Percentiles rank a stretch among this genome's conserved stretches.
Evolutionary conservation across 2,113 vertebrate species (phyloP).

Genomic region (Neopipo cinnamomea): DNA sequence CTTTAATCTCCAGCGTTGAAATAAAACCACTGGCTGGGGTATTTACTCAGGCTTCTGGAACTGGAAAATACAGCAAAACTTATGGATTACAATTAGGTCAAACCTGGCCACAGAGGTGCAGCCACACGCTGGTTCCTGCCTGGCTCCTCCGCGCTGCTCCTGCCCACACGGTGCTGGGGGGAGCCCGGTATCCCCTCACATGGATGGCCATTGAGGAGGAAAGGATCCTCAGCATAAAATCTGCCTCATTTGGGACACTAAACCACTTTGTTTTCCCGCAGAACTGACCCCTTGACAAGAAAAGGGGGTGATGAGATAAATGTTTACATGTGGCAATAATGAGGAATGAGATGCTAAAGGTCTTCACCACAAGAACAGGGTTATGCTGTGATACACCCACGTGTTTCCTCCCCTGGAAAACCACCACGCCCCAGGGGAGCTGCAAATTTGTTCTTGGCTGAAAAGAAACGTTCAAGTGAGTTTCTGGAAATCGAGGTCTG

Average conservation of each 20-base stretch:
- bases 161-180: background rate
- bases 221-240: background rate
- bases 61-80: background rate
- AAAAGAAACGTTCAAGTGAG: background rate
- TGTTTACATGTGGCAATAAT: fast-evolving
- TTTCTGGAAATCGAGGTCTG: background rate
- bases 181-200: background rate
- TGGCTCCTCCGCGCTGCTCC: background rate
- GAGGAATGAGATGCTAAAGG: background rate
- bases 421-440: background rate
- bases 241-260: background rate
- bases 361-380: background rate
- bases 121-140: fast-evolving
- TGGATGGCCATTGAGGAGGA: background rate
- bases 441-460: background rate
- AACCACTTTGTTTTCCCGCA: background rate
- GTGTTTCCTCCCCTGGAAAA: background rate
- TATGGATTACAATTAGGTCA: background rate
- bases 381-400: background rate
- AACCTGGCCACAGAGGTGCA: background rate
- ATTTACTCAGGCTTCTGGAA: background rate
- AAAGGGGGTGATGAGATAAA: too few relatives aligned
- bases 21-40: background rate
- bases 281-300: background rate
- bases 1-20: background rate